Evolutionary conservation across 1,140 invertebrate genomes (phyloP).

Genomic region (Brachionus paranguensis): DNA sequence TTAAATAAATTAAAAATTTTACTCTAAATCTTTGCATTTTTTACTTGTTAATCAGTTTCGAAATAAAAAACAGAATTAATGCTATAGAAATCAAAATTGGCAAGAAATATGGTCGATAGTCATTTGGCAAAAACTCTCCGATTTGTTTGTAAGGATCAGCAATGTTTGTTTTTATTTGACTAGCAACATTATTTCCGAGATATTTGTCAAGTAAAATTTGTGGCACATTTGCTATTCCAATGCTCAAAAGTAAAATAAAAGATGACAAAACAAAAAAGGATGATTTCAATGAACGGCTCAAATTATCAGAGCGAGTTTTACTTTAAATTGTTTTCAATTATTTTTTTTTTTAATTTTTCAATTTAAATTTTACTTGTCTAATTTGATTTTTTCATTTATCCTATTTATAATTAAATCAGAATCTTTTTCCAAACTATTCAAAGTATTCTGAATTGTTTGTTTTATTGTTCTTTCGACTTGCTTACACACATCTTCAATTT

Average conservation of each 20-base stretch:
- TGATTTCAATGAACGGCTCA: background rate
- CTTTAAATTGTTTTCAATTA: background rate
- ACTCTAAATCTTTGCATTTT: background rate
- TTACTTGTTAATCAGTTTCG: constrained; percentile 4
- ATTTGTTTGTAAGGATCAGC: constrained; percentile 26
- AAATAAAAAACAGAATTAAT: background rate
- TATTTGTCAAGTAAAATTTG: background rate
- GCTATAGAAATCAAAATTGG: background rate
- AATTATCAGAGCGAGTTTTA: background rate
- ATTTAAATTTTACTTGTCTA: constrained; percentile 45
- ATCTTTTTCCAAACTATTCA: constrained; percentile 61
- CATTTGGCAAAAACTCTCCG: constrained; percentile 14
- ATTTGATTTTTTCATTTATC: constrained; percentile 54
- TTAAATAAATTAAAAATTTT: constrained; percentile 11
- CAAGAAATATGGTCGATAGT: constrained; percentile 40
- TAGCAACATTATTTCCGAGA: background rate
- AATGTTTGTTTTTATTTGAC: constrained; percentile 4
- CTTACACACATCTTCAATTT: constrained; percentile 62
- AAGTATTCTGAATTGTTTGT: constrained; percentile 61
- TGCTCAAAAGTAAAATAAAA: background rate
- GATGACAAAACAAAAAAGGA: constrained; percentile 40
- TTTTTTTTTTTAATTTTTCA: background rate
- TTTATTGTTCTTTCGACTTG: constrained; percentile 63
- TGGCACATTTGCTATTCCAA: background rate
- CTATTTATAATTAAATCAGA: constrained; percentile 57